Conservation (phyloP, 2,113 vertebrate genomes). For the Syngnathus scovelli region DNA sequence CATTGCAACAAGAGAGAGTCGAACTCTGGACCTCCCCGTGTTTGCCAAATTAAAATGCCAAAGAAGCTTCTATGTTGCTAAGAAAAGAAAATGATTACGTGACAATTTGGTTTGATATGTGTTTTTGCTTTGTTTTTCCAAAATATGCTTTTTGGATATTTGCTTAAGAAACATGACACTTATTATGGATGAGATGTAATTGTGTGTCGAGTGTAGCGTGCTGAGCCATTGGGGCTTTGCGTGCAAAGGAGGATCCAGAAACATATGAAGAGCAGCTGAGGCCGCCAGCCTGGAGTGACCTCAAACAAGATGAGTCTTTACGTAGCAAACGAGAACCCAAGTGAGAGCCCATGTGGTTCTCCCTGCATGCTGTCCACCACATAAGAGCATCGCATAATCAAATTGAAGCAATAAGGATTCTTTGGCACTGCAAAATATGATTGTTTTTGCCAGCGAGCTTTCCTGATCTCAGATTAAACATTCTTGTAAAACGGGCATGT, state of each 20-base stretch:
- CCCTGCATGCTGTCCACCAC: conserved; percentile 10
- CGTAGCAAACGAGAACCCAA: conserved; percentile 9
- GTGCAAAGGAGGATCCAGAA: conserved; percentile 32
- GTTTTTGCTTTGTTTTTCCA: conserved; percentile 15
- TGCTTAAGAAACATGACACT: conserved; percentile 32
- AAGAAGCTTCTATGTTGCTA: neutral
- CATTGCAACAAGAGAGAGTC: neutral
- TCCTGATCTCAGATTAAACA: conserved; percentile 40
- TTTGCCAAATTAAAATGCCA: neutral
- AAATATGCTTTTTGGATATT: conserved; percentile 8
- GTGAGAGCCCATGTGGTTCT: conserved; percentile 6
- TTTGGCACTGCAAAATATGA: conserved; percentile 25
- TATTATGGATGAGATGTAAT: conserved; percentile 20
- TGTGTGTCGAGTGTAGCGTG: conserved; percentile 14
- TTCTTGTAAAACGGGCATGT: conserved; percentile 1
- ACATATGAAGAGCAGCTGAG: conserved; percentile 56
- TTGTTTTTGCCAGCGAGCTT: conserved; percentile 29
- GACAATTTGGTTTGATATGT: conserved; percentile 7
- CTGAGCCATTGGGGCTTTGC: conserved; percentile 29
- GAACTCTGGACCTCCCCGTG: neutral
- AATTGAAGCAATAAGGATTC: conserved; percentile 27
- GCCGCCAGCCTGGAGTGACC: conserved; percentile 41
- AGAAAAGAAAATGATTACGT: neutral
- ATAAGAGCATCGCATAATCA: conserved; percentile 19
- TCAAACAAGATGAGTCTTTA: conserved; percentile 27